Evolutionary conservation across 2,888 invertebrate species (phyloP).

Genomic region (Coremacera marginata): DNA sequence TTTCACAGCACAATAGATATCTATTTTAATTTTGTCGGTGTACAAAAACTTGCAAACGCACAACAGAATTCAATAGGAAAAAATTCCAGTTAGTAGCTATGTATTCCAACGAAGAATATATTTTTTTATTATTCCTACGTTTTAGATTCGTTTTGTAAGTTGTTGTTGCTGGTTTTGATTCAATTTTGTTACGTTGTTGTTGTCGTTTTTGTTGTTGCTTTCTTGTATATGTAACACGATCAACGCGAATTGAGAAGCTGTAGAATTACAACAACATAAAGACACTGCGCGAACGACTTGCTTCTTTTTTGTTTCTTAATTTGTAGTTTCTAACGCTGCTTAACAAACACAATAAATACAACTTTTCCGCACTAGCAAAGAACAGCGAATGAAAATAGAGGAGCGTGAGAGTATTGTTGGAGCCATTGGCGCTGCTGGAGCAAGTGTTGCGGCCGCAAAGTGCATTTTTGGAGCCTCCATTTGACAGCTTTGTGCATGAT

Average conservation of each 20-base stretch:
- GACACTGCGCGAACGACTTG: slow-evolving; percentile 4
- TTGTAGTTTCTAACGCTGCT: background rate
- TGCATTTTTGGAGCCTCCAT: background rate
- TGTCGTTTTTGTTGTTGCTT: background rate
- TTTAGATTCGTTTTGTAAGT: background rate
- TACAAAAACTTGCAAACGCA: slow-evolving; percentile 26
- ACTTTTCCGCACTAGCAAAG: slow-evolving; percentile 39
- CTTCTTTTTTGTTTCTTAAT: background rate
- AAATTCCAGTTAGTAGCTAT: slow-evolving; percentile 42
- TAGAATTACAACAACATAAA: slow-evolving; percentile 22
- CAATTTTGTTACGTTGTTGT: slow-evolving; percentile 3
- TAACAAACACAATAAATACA: background rate
- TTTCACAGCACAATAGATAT: background rate
- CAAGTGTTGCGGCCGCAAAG: background rate
- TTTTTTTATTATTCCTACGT: slow-evolving; percentile 1
- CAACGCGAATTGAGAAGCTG: slow-evolving; percentile 32
- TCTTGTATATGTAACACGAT: slow-evolving; percentile 32
- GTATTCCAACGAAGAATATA: background rate
- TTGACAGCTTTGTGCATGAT: too few relatives aligned
- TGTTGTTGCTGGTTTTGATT: slow-evolving; percentile 5
- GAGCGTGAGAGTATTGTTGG: slow-evolving; percentile 37
- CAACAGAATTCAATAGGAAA: slow-evolving; percentile 33
- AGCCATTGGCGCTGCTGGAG: slow-evolving; percentile 37
- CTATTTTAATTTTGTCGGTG: slow-evolving; percentile 9
- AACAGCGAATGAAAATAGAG: slow-evolving; percentile 49